Conservation (phyloP, 2,113 vertebrate genomes). For the Condylura cristata region DNA sequence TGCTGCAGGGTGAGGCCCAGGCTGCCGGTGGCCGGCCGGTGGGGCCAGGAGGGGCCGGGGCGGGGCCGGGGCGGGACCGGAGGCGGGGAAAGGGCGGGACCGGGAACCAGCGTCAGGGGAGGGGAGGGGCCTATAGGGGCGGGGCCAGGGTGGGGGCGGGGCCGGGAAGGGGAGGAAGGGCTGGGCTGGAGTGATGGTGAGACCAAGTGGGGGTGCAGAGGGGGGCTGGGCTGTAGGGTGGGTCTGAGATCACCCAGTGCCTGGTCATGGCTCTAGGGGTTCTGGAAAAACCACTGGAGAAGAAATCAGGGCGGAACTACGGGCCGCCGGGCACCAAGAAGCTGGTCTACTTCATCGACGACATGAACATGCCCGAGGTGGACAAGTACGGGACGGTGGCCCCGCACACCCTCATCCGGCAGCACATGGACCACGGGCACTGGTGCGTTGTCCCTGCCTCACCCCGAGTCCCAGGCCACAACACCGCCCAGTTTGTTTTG, state of each 20-base stretch:
- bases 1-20: constrained; percentile 86
- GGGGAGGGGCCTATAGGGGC: not conserved
- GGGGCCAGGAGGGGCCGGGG: no score
- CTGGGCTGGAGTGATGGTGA: no score
- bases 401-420: constrained; percentile 86
- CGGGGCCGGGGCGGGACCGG: no score
- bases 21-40: constrained; percentile 53
- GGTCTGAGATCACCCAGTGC: not conserved
- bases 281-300: constrained; percentile 87
- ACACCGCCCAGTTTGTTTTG: no score
- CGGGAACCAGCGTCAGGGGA: no score
- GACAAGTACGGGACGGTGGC: constrained; percentile 88
- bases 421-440: constrained; percentile 87
- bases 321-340: constrained; percentile 84
- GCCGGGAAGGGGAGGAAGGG: not conserved
- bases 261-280: constrained; percentile 63
- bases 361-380: constrained; percentile 88
- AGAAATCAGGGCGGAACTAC: constrained; percentile 85
- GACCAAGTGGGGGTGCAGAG: no score
- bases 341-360: constrained; percentile 86
- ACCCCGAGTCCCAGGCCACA: no score
- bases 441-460: no score
- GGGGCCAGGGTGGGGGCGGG: no score
- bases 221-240: not conserved
- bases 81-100: no score